A percentile compares a stretch with the other conserved stretches of the same genome.
phyloP scores from a whole-genome alignment of 2,888 invertebrate species.

The Mylabris sibirica region DNA sequence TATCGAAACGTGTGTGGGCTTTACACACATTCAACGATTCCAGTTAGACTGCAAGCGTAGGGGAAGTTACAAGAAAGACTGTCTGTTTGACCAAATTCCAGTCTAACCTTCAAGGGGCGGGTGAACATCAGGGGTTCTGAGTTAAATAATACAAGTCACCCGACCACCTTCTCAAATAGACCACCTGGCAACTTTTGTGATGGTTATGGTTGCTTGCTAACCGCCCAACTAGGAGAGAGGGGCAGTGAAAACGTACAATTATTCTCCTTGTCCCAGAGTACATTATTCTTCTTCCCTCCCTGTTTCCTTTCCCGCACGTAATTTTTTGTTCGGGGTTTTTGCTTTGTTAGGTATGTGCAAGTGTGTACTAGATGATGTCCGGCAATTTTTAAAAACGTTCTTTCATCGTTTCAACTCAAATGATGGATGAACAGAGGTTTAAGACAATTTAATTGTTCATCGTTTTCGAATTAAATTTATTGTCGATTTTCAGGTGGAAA shows the following conservation, averaged over 20 bases:
- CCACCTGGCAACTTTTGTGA: conserved; percentile 2
- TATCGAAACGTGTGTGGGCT: too few relatives aligned
- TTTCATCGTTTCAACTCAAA: conserved; percentile 25
- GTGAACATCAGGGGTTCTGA: not conserved
- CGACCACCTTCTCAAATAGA: conserved; percentile 1
- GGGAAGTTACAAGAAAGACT: too few relatives aligned
- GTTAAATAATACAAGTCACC: conserved; percentile 8
- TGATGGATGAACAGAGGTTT: conserved; percentile 25
- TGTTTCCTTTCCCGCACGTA: not conserved
- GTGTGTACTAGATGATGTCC: conserved; percentile 23
- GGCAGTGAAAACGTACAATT: not conserved
- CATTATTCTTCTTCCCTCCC: not conserved
- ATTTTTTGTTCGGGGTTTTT: not conserved
- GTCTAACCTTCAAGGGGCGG: not conserved
- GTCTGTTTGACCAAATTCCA: too few relatives aligned
- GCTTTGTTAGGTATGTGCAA: not conserved
- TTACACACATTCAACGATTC: too few relatives aligned
- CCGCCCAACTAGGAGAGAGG: not conserved
- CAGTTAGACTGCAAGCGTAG: too few relatives aligned
- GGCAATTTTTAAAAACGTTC: conserved; percentile 31
- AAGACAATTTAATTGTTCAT: conserved; percentile 26
- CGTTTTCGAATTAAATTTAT: not conserved
- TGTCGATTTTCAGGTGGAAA: not conserved
- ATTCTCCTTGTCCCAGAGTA: too few relatives aligned
- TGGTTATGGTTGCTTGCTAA: not conserved